Conservation (phyloP, 2,113 vertebrate species). For the Clarias gariepinus region DNA sequence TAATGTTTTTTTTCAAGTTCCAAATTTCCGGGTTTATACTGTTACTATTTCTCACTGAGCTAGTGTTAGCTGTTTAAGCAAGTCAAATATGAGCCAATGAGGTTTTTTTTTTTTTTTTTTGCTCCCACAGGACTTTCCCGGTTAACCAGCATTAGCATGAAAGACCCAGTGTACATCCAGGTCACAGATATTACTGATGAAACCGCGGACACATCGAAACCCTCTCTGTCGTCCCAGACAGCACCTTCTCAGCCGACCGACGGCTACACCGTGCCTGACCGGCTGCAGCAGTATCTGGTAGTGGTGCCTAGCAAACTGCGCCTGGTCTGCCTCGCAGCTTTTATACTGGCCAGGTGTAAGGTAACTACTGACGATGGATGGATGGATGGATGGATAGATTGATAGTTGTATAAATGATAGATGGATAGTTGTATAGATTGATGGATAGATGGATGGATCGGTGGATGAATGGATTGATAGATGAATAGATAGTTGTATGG, state of each 20-base stretch:
- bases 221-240: conserved; percentile 2
- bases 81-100: neutral
- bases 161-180: conserved; percentile 78
- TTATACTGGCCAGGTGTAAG: conserved; percentile 88
- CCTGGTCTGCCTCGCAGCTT: conserved; percentile 88
- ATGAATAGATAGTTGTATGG: too few relatives aligned
- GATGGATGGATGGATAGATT: too few relatives aligned
- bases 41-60: too few relatives aligned
- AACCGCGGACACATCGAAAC: rapidly evolving
- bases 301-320: conserved; percentile 92
- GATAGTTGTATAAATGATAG: too few relatives aligned
- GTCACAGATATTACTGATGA: conserved; percentile 66
- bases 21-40: neutral
- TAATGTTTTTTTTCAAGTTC: neutral
- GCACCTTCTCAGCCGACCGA: conserved; percentile 19
- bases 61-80: neutral
- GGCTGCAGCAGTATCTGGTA: conserved; percentile 80
- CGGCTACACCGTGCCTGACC: conserved; percentile 83
- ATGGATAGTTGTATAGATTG: too few relatives aligned
- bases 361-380: conserved; percentile 60
- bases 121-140: conserved; percentile 76
- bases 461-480: too few relatives aligned
- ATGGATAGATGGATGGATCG: too few relatives aligned
- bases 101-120: conserved; percentile 20
- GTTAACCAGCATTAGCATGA: conserved; percentile 84